Base-by-base conservation (phyloP, 2,888 invertebrate genomes). In the Synergus itoensis region DNA sequence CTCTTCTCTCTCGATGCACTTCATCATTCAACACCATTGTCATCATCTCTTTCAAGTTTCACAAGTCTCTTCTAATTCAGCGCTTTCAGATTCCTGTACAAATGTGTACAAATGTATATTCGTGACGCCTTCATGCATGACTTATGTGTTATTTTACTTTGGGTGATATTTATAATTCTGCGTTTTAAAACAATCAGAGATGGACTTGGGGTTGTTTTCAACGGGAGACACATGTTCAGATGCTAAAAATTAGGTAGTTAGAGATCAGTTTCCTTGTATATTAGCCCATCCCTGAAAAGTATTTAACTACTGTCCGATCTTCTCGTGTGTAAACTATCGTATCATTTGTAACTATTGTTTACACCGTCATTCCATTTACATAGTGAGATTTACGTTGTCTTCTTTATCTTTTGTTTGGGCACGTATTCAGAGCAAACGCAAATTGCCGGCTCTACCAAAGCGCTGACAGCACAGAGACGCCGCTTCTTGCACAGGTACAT, bases 401-500 rank as follows among this genome's bases (percentile, higher is more conserved):
- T 90, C 86, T 89, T 90, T 89, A 89, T 90, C 88, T 89, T 90
- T 90, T 89, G 87, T 90, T 91, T 91, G 90, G 90, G 91, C 90
- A 91, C 88, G 87, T 92, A 91, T 90, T 92, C 90, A 92, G 92
- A 91, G 90, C 92, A 92, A 92, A 88, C 92, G 91, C 91, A 91
- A 90, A 91, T 91, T 92, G 90, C 92, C 92, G 90, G 89, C 91
- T 91, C 90, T 92, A 90, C 92, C 92, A 89, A 92, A 91, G 86
- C 89, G 91, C 91, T 92, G 90, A 92, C 92, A 91, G 91, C 92
- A 92, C 91, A 91, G 91, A 92, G 91, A 91, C 90, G 90, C 87
- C 91, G 90, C 92, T 91, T 91, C 92, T 91, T 91, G 92, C 92
- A 92, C 92, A 92, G 92, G 92, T 92, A 92, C 85, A 87, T 90